phyloP scores from a whole-genome alignment of 2,113 vertebrate genomes.

The Vulpes lagopus region DNA sequence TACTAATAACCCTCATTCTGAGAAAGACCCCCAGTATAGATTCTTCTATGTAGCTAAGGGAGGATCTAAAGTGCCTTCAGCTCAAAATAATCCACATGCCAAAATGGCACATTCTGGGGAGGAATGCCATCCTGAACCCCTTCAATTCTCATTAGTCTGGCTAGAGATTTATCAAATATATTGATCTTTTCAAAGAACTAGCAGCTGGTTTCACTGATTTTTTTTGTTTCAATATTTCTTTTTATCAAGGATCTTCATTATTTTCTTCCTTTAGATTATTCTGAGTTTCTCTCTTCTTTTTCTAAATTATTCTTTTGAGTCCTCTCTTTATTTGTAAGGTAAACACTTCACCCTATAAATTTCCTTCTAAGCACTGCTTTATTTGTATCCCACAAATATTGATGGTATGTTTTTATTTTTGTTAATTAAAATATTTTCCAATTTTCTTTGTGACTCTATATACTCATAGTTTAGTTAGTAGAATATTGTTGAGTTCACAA shows the following conservation, averaged over 20 bases:
- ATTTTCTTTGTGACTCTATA: not conserved
- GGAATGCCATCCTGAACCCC: not conserved
- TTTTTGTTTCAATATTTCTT: not conserved
- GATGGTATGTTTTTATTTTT: not conserved
- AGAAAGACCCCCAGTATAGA: not conserved
- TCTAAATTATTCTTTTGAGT: not conserved
- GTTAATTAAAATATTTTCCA: not conserved
- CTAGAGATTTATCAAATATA: not conserved
- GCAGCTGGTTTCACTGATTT: not conserved
- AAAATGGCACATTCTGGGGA: not conserved
- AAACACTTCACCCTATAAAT: not conserved
- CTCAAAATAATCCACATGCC: not conserved
- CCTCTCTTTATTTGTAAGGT: not conserved
- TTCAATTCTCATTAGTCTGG: not conserved
- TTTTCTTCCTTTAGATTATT: not conserved
- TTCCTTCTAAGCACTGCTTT: not conserved
- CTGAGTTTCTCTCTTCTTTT: not conserved
- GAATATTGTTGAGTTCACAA: not conserved
- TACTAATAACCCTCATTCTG: not conserved
- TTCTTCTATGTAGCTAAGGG: not conserved
- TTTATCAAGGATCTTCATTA: not conserved
- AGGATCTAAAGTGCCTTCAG: not conserved
- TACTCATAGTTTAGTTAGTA: not conserved
- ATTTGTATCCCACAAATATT: not conserved
- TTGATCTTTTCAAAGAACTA: not conserved